A percentile compares a stretch with the other conserved stretches of the same genome.
Conservation (phyloP, 2,888 invertebrate genomes). For the Brassicogethes aeneus region DNA sequence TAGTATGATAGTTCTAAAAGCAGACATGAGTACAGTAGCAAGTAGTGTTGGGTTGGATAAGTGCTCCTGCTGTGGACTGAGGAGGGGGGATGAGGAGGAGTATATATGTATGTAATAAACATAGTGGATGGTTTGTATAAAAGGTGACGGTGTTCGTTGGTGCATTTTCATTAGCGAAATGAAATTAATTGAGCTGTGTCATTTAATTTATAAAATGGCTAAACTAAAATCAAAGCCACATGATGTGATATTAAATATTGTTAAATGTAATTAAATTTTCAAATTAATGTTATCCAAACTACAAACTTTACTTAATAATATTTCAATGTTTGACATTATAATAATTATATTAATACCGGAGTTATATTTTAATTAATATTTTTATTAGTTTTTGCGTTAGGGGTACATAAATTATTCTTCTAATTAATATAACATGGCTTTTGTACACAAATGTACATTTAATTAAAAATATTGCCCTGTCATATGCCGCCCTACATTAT, state of each 20-base stretch:
- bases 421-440: neutral
- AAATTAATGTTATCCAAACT: slow-evolving; percentile 9
- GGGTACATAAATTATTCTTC: slow-evolving; percentile 1
- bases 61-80: too few species aligned
- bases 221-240: slow-evolving; percentile 10
- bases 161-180: slow-evolving; percentile 7
- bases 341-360: slow-evolving; percentile 2
- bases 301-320: neutral
- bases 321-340: neutral
- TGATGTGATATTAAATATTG: slow-evolving; percentile 10
- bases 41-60: too few species aligned
- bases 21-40: too few species aligned
- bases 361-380: slow-evolving; percentile 3
- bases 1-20: too few species aligned
- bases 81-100: too few species aligned
- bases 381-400: slow-evolving; percentile 1
- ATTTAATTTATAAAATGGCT: slow-evolving; percentile 11
- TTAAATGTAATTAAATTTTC: slow-evolving; percentile 12
- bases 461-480: slow-evolving; percentile 2
- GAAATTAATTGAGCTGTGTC: slow-evolving; percentile 11
- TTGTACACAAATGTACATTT: neutral
- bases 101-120: too few species aligned
- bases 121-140: too few species aligned
- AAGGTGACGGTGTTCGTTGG: too few species aligned
- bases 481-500: neutral